Conservation (phyloP, 2,888 invertebrate species). For the Villa cingulata region DNA sequence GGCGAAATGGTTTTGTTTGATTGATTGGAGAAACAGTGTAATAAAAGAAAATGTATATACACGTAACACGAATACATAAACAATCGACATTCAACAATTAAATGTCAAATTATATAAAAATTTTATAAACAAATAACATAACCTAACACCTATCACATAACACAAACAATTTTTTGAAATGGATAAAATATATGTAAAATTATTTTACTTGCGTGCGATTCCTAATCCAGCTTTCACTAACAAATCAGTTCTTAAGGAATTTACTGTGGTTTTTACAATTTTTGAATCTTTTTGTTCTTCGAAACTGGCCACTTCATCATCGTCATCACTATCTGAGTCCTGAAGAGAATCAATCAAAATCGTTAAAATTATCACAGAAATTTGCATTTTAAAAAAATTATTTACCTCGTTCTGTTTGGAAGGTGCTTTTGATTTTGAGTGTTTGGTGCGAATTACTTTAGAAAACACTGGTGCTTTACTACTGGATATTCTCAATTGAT, state of each 20-base stretch:
- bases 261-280: constrained; percentile 46
- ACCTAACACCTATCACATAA: background rate
- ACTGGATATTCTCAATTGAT: too few species aligned
- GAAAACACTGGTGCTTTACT: too few species aligned
- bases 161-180: background rate
- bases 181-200: background rate
- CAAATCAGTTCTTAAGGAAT: constrained; percentile 55
- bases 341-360: too few species aligned
- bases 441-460: background rate
- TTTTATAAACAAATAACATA: background rate
- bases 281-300: constrained; percentile 49
- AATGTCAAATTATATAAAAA: background rate
- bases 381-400: too few species aligned
- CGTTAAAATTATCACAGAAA: too few species aligned
- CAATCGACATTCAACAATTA: too few species aligned
- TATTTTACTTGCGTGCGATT: constrained; percentile 56
- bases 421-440: background rate
- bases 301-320: constrained; percentile 36
- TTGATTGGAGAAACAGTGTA: too few species aligned
- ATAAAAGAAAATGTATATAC: too few species aligned
- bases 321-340: constrained; percentile 31
- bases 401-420: background rate
- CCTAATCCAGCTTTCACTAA: constrained; percentile 55
- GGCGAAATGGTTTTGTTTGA: too few species aligned
- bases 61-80: too few species aligned